Conservation (phyloP, 2,113 vertebrate genomes). For the Mastomys coucha region DNA sequence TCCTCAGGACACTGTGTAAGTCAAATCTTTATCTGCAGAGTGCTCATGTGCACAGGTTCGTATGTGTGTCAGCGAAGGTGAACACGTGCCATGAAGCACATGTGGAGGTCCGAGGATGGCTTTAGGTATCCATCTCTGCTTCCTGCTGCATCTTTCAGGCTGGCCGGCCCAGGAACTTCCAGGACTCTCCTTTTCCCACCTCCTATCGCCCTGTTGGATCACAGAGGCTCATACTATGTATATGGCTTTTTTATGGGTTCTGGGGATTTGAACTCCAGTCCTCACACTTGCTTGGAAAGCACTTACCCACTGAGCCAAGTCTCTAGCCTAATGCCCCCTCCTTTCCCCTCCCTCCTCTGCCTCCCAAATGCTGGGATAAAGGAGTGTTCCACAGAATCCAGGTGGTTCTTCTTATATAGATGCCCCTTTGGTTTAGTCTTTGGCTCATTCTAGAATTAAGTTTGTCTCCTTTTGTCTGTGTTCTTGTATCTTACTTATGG, state of each 20-base stretch:
- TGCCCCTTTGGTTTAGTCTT: neutral
- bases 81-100: neutral
- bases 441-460: slow-evolving; percentile 24
- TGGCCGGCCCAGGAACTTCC: neutral
- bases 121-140: neutral
- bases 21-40: neutral
- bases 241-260: neutral
- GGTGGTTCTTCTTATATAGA: neutral
- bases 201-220: neutral
- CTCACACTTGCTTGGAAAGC: neutral
- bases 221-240: neutral
- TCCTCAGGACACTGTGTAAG: neutral
- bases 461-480: slow-evolving; percentile 17
- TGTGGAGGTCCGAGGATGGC: neutral
- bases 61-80: neutral
- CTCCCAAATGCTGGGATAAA: neutral
- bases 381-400: no score
- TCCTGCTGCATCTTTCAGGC: neutral
- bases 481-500: neutral
- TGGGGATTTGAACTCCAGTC: neutral
- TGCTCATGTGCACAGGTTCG: neutral
- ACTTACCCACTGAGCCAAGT: neutral
- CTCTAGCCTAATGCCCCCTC: neutral
- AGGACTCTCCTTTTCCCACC: neutral
- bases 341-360: neutral